phyloP scores from a whole-genome alignment of 2,888 invertebrate genomes.

The Phlogophora meticulosa region DNA sequence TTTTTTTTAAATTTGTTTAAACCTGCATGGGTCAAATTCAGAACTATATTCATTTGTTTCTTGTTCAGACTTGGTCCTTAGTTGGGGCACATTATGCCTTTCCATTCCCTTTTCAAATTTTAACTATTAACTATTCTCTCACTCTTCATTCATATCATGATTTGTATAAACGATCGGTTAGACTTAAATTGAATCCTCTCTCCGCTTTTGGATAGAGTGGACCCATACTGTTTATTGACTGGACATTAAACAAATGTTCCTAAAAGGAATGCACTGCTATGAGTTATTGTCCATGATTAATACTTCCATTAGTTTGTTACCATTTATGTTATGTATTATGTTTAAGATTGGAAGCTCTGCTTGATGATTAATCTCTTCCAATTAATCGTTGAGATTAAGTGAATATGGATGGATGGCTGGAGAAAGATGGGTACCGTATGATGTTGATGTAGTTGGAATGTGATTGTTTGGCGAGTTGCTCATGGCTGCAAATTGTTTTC shows the following conservation, averaged over 20 bases:
- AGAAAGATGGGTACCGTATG: constrained; percentile 19
- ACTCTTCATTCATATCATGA: not conserved
- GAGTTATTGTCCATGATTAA: constrained; percentile 75
- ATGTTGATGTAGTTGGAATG: constrained; percentile 12
- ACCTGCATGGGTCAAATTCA: not conserved
- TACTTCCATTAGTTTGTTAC: constrained; percentile 66
- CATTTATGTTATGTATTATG: constrained; percentile 60
- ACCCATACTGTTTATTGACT: constrained; percentile 51
- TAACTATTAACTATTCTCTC: not conserved
- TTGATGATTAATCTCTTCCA: constrained; percentile 68
- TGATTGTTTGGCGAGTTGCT: constrained; percentile 14
- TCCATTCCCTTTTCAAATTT: too few relatives aligned
- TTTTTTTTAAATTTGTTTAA: too few relatives aligned
- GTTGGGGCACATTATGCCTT: not conserved
- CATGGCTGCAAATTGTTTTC: constrained; percentile 12
- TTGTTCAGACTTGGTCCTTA: not conserved
- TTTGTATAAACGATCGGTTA: not conserved
- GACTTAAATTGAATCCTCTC: constrained; percentile 28
- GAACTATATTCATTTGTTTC: not conserved
- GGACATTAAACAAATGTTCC: constrained; percentile 65
- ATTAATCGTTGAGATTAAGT: constrained; percentile 58
- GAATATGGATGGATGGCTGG: constrained; percentile 29
- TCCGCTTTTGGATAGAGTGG: constrained; percentile 41
- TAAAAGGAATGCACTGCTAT: constrained; percentile 61
- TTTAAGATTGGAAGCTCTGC: constrained; percentile 62